Base-by-base conservation (phyloP, 2,797 vertebrate species). In the Scomberomorus guttatus region DNA sequence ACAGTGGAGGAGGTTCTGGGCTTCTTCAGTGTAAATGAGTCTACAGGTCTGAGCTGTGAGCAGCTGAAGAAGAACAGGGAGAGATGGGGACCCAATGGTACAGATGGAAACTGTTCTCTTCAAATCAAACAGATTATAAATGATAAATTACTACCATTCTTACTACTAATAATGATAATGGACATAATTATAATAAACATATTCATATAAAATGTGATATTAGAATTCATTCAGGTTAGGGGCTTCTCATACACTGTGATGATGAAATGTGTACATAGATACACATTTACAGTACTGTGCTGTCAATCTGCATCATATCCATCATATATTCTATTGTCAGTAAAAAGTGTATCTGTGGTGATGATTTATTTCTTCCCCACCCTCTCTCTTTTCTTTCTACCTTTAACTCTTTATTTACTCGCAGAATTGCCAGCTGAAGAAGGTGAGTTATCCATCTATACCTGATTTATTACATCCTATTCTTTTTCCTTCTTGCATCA, bases 1-100 rank as follows among this genome's bases (percentile, higher is more conserved):
- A 96, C 95, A 29, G 95, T 96, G 89, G 95, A 96, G 93, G 95
- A 96, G 90, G 95, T 94, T 82, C 52, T 96, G 87, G 91, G 90
- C 55, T 94, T 90, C 86, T 96, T 95, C 59, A 34, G 69, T 18
- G 95, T 96, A 7, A 96, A 96, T 27, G 95, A 96, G 83, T 94
- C 94, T 1, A 96, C 95, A 17, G 95, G 95, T 52, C 77, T 96
- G 82, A 96, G 95, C 90, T 93, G 91, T 75, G 95, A 96, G 75
- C 95, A 96, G 82, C 87, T 95, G 83, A 95, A 94, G 90, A 96
- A 95, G 83, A 95, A 92, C 87, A 86, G 93, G 18, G 95, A 96
- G 75, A 68, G 68, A 92, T 96, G 95, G 95, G 95, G 95, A 18
- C 85, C 95, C 50, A 96, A 96, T 1, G 95, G 95, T 96, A 93